phyloP scores from a whole-genome alignment of 2,113 vertebrate species.

The Platanista minor region DNA sequence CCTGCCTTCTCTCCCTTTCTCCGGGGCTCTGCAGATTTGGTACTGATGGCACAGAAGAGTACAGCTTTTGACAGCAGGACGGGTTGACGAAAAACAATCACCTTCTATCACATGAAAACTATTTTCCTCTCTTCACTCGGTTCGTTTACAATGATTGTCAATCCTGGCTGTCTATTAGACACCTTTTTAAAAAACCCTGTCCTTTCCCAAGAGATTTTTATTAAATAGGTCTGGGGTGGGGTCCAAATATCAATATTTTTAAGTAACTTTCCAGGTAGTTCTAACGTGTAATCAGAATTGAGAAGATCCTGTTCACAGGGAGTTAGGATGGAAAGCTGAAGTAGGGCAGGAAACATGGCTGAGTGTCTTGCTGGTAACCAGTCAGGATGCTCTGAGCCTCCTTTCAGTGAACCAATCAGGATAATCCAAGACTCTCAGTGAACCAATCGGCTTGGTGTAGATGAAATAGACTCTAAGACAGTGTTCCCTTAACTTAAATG shows the following conservation, averaged over 20 bases:
- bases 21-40: background rate
- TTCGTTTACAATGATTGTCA: background rate
- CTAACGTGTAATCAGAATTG: background rate
- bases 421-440: background rate
- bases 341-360: background rate
- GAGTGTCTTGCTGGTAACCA: background rate
- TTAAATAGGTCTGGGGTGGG: background rate
- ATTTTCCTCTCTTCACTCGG: background rate
- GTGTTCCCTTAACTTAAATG: background rate
- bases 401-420: background rate
- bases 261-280: background rate
- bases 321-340: background rate
- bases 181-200: background rate
- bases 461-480: background rate
- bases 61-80: background rate
- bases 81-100: background rate
- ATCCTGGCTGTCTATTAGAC: background rate
- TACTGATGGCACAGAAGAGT: background rate
- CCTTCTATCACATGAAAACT: background rate
- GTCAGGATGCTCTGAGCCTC: background rate
- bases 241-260: background rate
- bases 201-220: background rate
- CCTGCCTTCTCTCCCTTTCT: background rate
- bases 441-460: background rate
- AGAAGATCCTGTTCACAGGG: background rate